Evolutionary conservation across 1,140 invertebrate species (phyloP).

Genomic region (Polypedilum pembai): DNA sequence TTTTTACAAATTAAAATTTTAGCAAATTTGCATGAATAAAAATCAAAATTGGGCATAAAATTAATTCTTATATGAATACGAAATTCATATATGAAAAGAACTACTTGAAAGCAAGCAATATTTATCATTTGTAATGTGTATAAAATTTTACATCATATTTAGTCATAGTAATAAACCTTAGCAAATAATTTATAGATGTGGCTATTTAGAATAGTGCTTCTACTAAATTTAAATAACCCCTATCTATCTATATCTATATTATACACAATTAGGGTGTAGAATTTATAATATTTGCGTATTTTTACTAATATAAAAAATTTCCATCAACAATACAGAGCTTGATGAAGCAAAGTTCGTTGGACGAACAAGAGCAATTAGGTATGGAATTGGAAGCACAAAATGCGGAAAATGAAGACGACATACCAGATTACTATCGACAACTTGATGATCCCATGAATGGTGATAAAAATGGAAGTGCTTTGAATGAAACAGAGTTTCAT

Average conservation of each 20-base stretch:
- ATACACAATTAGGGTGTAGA: not conserved
- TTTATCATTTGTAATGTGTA: too few relatives aligned
- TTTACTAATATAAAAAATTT: constrained; percentile 31
- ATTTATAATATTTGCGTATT: not conserved
- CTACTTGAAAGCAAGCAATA: too few relatives aligned
- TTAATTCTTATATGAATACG: too few relatives aligned
- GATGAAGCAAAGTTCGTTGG: constrained; percentile 89
- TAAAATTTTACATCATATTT: too few relatives aligned
- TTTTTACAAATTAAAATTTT: too few relatives aligned
- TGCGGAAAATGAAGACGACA: constrained; percentile 45
- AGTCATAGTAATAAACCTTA: too few relatives aligned
- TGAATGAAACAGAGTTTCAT: constrained; percentile 23
- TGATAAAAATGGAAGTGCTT: constrained; percentile 39
- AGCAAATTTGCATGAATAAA: too few relatives aligned
- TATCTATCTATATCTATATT: constrained; percentile 19
- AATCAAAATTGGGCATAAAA: too few relatives aligned
- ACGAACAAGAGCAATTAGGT: constrained; percentile 69
- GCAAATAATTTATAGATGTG: too few relatives aligned
- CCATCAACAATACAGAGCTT: constrained; percentile 52
- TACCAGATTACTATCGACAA: constrained; percentile 47
- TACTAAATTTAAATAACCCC: constrained; percentile 26
- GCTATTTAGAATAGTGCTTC: not conserved
- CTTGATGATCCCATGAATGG: constrained; percentile 45
- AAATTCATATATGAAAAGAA: too few relatives aligned
- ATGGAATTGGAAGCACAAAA: constrained; percentile 55